phyloP scores from a whole-genome alignment of 2,797 vertebrate genomes.

The Gobionotothen gibberifrons region DNA sequence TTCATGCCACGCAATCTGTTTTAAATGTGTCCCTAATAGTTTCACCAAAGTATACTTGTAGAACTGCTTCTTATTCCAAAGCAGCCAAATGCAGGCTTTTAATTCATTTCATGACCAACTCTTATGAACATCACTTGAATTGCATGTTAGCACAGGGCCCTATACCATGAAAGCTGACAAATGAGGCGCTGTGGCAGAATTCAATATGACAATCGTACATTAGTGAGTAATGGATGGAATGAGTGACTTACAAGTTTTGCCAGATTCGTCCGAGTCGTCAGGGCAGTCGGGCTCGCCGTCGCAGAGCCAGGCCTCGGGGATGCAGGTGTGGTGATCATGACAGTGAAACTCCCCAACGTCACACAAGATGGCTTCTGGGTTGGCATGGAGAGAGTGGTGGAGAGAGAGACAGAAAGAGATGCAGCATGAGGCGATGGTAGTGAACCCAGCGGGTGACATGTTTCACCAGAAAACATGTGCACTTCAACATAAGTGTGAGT shows the following conservation, averaged over 20 bases:
- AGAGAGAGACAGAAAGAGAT: constrained; percentile 71
- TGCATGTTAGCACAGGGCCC: constrained; percentile 21
- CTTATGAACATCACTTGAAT: constrained; percentile 9
- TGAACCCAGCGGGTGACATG: constrained; percentile 33
- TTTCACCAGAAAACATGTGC: constrained; percentile 34
- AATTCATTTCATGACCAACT: neutral
- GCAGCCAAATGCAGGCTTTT: constrained; percentile 9
- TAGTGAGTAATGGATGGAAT: constrained; percentile 67
- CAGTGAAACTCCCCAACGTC: constrained; percentile 94
- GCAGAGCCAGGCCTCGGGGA: constrained; percentile 93
- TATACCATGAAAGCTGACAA: constrained; percentile 3
- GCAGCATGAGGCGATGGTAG: constrained; percentile 65
- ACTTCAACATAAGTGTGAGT: constrained; percentile 21
- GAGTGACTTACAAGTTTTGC: constrained; percentile 88
- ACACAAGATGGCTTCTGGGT: constrained; percentile 88
- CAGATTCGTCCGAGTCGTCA: constrained; percentile 90
- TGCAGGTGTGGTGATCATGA: constrained; percentile 86
- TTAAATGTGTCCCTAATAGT: neutral
- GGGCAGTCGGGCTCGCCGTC: constrained; percentile 94
- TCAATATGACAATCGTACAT: constrained; percentile 15
- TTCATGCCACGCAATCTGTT: too few relatives aligned
- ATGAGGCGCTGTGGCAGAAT: constrained; percentile 13
- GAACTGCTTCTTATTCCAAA: constrained; percentile 11
- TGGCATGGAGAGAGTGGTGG: constrained; percentile 55
- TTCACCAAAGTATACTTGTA: neutral